Percentiles rank a stretch among this genome's conserved stretches.
Conservation (phyloP, 2,113 vertebrate genomes). For the Rhabdomys dilectus region DNA sequence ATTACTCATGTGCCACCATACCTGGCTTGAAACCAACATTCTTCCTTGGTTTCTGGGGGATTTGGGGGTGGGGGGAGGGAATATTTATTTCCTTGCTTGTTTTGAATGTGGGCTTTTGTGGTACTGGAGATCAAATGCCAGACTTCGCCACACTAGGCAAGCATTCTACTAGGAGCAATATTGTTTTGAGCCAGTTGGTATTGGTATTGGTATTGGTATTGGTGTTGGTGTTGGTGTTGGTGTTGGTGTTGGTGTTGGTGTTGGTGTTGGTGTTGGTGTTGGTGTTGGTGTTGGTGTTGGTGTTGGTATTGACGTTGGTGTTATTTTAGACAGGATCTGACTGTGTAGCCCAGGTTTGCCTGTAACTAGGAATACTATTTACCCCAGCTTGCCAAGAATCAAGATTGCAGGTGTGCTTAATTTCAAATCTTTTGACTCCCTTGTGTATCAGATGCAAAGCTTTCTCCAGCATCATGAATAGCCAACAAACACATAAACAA, state of each 20-base stretch:
- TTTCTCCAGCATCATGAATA: accelerated
- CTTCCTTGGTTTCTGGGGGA: not conserved
- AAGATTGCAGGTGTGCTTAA: not conserved
- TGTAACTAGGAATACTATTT: not conserved
- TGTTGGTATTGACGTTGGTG: not conserved
- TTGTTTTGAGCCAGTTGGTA: not conserved
- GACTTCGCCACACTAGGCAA: not conserved
- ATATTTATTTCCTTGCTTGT: not conserved
- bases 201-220: not conserved
- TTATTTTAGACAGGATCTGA: not conserved
- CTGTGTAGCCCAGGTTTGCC: not conserved
- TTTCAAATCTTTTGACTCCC: not conserved
- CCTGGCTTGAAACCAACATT: not conserved
- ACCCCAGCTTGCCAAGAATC: too few relatives aligned
- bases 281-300: not conserved
- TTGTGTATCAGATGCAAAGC: not conserved
- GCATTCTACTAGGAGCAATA: not conserved
- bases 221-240: not conserved
- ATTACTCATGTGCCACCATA: not conserved
- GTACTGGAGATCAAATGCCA: not conserved
- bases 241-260: not conserved
- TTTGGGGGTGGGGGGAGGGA: not conserved
- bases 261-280: not conserved
- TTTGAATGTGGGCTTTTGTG: not conserved
- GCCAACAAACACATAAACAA: not conserved